Base-by-base conservation (phyloP, 2,113 vertebrate genomes). In the Grallaria varia region DNA sequence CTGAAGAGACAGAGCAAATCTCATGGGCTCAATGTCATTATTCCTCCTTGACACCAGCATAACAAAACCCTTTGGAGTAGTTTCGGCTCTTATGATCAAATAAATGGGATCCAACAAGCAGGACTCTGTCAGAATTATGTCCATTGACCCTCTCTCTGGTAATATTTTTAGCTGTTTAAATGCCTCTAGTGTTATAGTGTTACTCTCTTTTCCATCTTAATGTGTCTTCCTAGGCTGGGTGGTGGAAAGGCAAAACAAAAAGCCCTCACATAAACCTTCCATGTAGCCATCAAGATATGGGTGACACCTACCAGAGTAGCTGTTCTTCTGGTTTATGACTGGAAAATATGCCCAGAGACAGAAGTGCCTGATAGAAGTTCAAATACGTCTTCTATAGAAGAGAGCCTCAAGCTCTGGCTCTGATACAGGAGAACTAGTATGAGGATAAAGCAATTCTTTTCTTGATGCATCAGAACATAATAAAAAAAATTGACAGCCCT, bases 91-190 rank as follows among this genome's bases (percentile, higher is more conserved):
- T 93, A 47, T 2, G 50, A 59, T 64, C 56, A 75, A 88, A 90
- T 92, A 81, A 95, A 81, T 14, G 67, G 56, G 21, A 67, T 35
- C 50, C 50, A 94, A 93, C 87, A 96, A 93, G 68, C 27, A 59
- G 39, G 59, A 55, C 25, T 63, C 37, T 96, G 76, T 53, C 27
- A 72, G 56, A 75, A 60, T 56, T 68, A 72, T 64, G 74, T 75
- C 74, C 4, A 3, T 68, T 94, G 78, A 87, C 78, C 22, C 42
- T 87, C 71, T 79, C 42, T 87, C 71, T 79, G 33, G 27, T 33
- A 62, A 69, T 96, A 96, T 95, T 93, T 96, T 94, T 95, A 96
- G 90, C 90, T 79, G 56, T 35, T 66, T 85, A 91, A 94, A 90
- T 96, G 67, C 52, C 72, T 85, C 27, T 42, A 62, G 67, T 45